Percentiles rank a stretch among this genome's conserved stretches.
Conservation (phyloP, 2,797 vertebrate genomes). For the Onychomys arenicola region DNA sequence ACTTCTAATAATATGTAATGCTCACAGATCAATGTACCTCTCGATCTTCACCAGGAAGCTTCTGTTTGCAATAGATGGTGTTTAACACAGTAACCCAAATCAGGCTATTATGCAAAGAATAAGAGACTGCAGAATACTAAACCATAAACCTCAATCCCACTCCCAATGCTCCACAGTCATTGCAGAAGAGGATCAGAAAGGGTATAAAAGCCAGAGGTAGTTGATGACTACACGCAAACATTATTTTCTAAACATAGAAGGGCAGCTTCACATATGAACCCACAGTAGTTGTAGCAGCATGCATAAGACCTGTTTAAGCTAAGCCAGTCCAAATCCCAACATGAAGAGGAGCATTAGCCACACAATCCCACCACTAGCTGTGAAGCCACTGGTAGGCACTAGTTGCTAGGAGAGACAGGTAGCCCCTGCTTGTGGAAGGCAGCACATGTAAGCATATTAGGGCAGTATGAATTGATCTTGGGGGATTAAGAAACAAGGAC, state of each 20-base stretch:
- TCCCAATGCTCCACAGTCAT: not conserved
- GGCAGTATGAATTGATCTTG: not conserved
- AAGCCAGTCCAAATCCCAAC: not conserved
- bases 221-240: not conserved
- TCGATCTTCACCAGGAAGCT: not conserved
- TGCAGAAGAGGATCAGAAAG: not conserved
- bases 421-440: not conserved
- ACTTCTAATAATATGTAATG: not conserved
- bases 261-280: too few species aligned
- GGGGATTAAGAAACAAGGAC: not conserved
- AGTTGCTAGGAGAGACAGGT: not conserved
- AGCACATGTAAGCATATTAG: not conserved
- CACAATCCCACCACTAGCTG: not conserved
- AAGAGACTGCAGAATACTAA: not conserved
- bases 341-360: not conserved
- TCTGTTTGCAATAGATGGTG: not conserved
- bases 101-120: not conserved
- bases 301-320: not conserved
- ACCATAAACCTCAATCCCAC: too few species aligned
- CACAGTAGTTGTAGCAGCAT: not conserved
- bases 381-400: too few species aligned
- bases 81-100: not conserved
- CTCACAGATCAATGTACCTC: not conserved
- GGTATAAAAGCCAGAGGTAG: not conserved
- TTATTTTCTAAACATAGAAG: not conserved